phyloP scores from a whole-genome alignment of 2,797 vertebrate species.

The Danionella dracula region DNA sequence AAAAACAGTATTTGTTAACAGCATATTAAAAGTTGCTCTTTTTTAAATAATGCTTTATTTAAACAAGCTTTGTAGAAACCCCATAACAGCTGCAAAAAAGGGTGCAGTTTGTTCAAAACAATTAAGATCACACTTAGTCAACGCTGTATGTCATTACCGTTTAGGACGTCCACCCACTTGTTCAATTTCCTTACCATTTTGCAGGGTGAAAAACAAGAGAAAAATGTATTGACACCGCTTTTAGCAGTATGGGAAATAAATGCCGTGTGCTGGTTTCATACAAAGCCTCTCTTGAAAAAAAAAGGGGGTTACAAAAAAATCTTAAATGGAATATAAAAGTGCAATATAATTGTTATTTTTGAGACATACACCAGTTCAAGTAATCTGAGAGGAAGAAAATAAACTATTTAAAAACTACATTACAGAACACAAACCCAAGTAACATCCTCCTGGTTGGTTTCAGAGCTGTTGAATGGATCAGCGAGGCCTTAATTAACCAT shows the following conservation, averaged over 20 bases:
- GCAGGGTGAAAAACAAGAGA: conserved; percentile 31
- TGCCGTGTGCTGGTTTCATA: conserved; percentile 15
- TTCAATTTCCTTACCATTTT: conserved; percentile 38
- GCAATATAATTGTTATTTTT: conserved; percentile 63
- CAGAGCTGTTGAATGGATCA: conserved; percentile 11
- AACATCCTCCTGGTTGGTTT: conserved; percentile 36
- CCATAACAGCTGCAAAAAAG: conserved; percentile 43
- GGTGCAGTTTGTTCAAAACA: conserved; percentile 14
- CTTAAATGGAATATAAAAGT: conserved; percentile 62
- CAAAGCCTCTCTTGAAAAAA: conserved; percentile 27
- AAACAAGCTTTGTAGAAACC: conserved; percentile 59
- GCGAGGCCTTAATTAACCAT: background rate
- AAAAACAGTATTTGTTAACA: background rate
- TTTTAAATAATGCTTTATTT: conserved; percentile 79
- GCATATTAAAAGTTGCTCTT: conserved; percentile 10
- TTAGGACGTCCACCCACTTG: conserved; percentile 12
- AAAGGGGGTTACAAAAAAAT: conserved; percentile 1
- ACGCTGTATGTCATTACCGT: background rate
- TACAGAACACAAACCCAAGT: conserved; percentile 53
- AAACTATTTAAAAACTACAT: conserved; percentile 43
- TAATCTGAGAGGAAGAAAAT: conserved; percentile 60
- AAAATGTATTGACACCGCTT: conserved; percentile 39
- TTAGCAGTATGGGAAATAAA: conserved; percentile 42
- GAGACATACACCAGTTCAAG: conserved; percentile 74
- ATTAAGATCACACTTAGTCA: conserved; percentile 15